These are phyloP conservation scores for Hemiscyllium ocellatum DNA, from an alignment of 2,113 vertebrate species.

Conservation along the genomic window DNA sequence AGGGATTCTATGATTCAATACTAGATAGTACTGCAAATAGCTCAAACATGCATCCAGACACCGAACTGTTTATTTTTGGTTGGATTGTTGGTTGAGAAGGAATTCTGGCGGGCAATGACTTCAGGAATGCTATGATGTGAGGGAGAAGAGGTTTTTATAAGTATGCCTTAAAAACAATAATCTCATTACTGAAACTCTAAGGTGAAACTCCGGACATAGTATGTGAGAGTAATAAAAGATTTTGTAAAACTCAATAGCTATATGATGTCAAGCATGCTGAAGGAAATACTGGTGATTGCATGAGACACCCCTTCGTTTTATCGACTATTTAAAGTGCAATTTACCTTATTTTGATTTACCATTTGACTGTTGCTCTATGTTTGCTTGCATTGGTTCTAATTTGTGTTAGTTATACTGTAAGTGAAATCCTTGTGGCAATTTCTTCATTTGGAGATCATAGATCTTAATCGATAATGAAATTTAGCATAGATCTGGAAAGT, in stretches of 20 bases:
- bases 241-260: neutral
- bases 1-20: neutral
- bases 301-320: too few relatives aligned
- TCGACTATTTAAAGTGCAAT: too few relatives aligned
- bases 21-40: neutral
- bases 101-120: neutral
- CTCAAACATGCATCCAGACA: neutral
- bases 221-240: neutral
- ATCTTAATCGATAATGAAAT: neutral
- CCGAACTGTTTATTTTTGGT: neutral
- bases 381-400: too few relatives aligned
- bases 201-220: neutral
- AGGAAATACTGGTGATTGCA: neutral
- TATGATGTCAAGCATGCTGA: neutral
- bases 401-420: neutral
- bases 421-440: neutral
- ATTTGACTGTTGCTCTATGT: too few relatives aligned
- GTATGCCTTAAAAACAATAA: neutral
- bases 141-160: neutral
- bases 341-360: too few relatives aligned
- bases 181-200: neutral
- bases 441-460: neutral
- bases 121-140: neutral
- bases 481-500: neutral
- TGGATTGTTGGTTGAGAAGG: neutral